Base-by-base conservation (phyloP, 2,113 vertebrate genomes). In the Actenoides lindsayi region DNA sequence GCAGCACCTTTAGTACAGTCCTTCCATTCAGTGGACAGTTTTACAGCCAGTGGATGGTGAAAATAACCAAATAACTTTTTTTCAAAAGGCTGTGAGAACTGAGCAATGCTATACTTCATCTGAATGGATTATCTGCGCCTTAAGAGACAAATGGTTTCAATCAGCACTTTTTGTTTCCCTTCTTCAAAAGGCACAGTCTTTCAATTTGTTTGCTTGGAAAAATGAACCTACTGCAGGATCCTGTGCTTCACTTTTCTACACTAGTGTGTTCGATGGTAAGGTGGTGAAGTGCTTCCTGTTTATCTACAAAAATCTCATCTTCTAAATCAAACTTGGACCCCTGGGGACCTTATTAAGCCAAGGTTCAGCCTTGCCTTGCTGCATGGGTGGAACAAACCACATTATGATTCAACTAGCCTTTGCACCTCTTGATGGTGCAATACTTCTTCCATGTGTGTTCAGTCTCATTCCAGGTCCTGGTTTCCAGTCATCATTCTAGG, bases 371-470 rank as follows among this genome's bases (percentile, higher is more conserved):
- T 86, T 56, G 25, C 20, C 13, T 86, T 56, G 25, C 20, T 11
- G 1, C 54, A 20, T 2, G 6, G 13, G 31, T 69, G 59, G 85
- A 88, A 48, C 3, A 48, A 51, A 14, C 5, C 6, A 2, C 1
- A 0, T 62, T 42, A 62, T 62, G 56, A 62, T 71, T 39, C 84
- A 50, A n/a, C 13, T 23, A 44, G 16, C 18, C 13, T 41, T 33
- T 41, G 59, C 33, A 24, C 57, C 20, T 81, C 41, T 39, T 35
- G n/a, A 39, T 20, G 48, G 30, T 41, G 21, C 50, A 71, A 60
- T 46, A 9, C 14, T 65, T 63, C n/a, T 30, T 62, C 42, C 30
- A 19, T 0, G 0, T 13, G 44, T 3, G 15, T 14, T 71, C 10
- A 4, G 33, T 20, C 44, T 51, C 8, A 0, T 57, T 44, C 15